A percentile compares a stretch with the other conserved stretches of the same genome.
Evolutionary conservation across 2,113 vertebrate species (phyloP).

Genomic region (Apodemus sylvaticus): DNA sequence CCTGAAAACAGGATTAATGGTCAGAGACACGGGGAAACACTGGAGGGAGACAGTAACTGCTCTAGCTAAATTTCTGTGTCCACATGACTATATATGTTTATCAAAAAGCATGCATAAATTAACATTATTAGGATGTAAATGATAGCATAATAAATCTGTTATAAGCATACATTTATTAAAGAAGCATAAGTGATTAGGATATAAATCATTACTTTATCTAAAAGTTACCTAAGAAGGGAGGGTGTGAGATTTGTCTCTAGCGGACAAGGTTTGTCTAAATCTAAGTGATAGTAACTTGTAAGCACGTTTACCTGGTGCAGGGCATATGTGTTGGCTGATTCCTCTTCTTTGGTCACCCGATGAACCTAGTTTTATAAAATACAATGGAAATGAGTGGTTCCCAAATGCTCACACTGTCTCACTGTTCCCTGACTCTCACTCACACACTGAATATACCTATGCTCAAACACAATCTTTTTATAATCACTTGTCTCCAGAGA

Average conservation of each 20-base stretch:
- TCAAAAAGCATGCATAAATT: background rate
- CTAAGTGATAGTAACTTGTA: constrained; percentile 13
- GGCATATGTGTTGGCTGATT: constrained; percentile 78
- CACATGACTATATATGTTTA: background rate
- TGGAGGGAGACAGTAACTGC: background rate
- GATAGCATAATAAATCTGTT: background rate
- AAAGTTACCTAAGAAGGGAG: background rate
- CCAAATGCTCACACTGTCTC: constrained; percentile 18
- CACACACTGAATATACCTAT: background rate
- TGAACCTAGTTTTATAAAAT: constrained; percentile 83
- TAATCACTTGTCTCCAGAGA: constrained; percentile 9
- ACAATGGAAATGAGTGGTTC: constrained; percentile 49
- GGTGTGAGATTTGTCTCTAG: too few relatives aligned
- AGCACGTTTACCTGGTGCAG: constrained; percentile 85
- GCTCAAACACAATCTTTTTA: background rate
- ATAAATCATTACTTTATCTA: background rate
- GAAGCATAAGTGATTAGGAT: background rate
- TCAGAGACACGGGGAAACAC: background rate
- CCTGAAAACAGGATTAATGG: background rate
- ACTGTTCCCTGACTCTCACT: background rate
- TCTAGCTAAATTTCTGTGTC: background rate
- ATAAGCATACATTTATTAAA: background rate
- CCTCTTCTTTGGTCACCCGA: constrained; percentile 85
- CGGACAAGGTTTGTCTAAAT: background rate
- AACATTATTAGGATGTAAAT: background rate